A percentile compares a stretch with the other conserved stretches of the same genome.
These are phyloP conservation scores for Orcinus orca DNA, from an alignment of 2,113 vertebrate species.

Conservation along the genomic window DNA sequence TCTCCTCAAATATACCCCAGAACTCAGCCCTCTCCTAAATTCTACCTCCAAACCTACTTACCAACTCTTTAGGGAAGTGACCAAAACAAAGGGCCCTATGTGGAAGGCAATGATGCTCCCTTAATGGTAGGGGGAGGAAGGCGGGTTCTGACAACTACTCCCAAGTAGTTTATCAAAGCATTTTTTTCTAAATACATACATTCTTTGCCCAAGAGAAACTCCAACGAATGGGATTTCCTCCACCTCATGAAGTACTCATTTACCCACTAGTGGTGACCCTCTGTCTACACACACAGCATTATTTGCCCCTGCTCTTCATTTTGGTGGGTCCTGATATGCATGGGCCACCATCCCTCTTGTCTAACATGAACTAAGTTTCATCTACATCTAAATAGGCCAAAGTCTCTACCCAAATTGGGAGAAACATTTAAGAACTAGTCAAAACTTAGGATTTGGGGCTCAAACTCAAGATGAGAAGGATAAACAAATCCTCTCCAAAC, in stretches of 20 bases:
- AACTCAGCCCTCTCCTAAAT: neutral
- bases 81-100: neutral
- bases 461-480: slow-evolving; percentile 47
- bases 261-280: neutral
- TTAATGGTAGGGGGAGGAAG: neutral
- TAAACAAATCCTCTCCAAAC: slow-evolving; percentile 61
- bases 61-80: neutral
- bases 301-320: neutral
- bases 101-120: neutral
- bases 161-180: neutral
- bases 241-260: neutral
- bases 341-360: neutral
- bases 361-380: neutral
- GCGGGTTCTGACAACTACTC: neutral
- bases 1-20: neutral
- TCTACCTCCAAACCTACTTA: neutral
- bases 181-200: neutral
- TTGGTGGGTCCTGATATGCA: neutral
- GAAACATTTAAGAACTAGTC: slow-evolving; percentile 53
- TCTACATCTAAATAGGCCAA: slow-evolving; percentile 42
- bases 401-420: slow-evolving; percentile 53
- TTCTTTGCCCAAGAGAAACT: neutral
- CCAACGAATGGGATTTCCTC: neutral
- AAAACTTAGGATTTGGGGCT: slow-evolving; percentile 57
- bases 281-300: neutral